Evolutionary conservation across 2,797 vertebrate species (phyloP), one percentile per base, ranked within the genome.

Genomic region (Catharus ustulatus): DNA sequence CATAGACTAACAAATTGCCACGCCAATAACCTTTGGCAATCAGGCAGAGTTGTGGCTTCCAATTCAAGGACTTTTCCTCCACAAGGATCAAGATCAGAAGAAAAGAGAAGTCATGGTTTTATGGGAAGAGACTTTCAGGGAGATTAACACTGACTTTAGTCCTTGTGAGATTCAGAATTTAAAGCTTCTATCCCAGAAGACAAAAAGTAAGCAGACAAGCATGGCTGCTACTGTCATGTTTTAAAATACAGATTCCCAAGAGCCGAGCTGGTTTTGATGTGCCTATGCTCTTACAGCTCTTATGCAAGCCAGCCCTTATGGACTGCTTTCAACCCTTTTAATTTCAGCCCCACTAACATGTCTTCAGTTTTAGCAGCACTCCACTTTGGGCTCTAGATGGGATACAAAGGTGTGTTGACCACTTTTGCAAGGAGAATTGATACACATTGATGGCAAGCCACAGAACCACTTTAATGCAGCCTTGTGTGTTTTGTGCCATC

Each of bases 371-470:
- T 62, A 63, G 23, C 24, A 82, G 58, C 43, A 22, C 38, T 91
- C 7, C 29, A 1, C 57, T 59, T 68, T 24, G 62, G 43, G 18
- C 45, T 76, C 27, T 67, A 48, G 62, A 13, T 27, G 62, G 34
- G 48, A 32, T 57, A 69, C 19, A 55, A 10, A 67, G 42, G 4
- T 21, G 22, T n/a, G 46, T 48, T 45, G 36, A 59, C 11, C 0
- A 2, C 38, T 64, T 83, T 78, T 66, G 61, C 1, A 3, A 62
- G 52, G 21, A 54, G 22, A 43, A 59, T 58, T 21, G 61, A 42
- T 14, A 63, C 0, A 0, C 5, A 11, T 1, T 54, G 21, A 8
- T 59, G 77, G 51, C 40, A 51, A 45, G n/a, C 38, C 54, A 27
- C 30, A 45, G 59, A 29, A 57, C 19, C 42, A 73, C 79, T 45